Conservation (phyloP, 2,113 vertebrate genomes). For the Sapayoa aenigma region DNA sequence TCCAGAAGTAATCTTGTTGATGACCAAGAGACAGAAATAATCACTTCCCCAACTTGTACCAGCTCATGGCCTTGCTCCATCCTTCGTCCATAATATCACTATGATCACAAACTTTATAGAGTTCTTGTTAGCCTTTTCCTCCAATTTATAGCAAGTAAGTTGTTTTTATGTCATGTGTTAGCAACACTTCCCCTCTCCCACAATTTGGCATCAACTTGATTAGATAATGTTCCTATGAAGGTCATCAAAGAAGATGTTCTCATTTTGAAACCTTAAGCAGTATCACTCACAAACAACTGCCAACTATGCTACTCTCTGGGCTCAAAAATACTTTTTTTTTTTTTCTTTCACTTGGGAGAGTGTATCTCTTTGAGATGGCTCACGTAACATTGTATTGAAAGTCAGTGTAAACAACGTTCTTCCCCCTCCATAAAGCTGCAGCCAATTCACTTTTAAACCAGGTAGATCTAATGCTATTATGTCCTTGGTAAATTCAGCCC, state of each 20-base stretch:
- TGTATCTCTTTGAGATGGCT: background rate
- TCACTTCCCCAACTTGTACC: background rate
- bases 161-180: background rate
- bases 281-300: background rate
- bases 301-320: background rate
- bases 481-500: background rate
- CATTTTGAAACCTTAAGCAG: background rate
- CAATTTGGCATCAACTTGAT: background rate
- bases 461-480: background rate
- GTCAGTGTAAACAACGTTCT: background rate
- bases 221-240: background rate
- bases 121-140: background rate
- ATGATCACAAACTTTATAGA: background rate
- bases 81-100: background rate
- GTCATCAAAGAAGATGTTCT: background rate
- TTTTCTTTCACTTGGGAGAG: background rate
- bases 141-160: background rate
- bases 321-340: background rate
- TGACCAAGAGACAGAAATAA: background rate
- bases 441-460: background rate
- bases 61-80: accelerated
- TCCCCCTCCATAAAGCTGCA: background rate
- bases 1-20: background rate
- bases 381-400: background rate
- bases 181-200: background rate